Conservation (phyloP, 2,797 vertebrate genomes). For the Microctenopoma steveboyesi region DNA sequence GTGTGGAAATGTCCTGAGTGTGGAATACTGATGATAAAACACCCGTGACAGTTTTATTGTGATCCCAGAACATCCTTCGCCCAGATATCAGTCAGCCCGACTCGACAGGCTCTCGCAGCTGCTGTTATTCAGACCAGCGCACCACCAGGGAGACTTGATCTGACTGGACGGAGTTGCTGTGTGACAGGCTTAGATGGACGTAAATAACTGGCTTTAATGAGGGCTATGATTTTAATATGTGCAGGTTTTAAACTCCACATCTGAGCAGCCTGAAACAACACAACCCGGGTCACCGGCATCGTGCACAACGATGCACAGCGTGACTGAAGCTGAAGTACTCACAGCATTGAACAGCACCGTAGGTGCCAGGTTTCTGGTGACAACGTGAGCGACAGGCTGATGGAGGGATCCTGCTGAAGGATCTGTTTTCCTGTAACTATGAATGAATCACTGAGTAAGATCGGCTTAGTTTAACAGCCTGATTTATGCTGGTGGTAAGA, state of each 20-base stretch:
- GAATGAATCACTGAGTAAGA: slow-evolving; percentile 6
- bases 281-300: slow-evolving; percentile 53
- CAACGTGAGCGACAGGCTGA: slow-evolving; percentile 15
- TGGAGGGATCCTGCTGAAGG: slow-evolving; percentile 5
- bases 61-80: slow-evolving; percentile 66
- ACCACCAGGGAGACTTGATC: slow-evolving; percentile 65
- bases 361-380: slow-evolving; percentile 14
- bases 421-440: slow-evolving; percentile 6
- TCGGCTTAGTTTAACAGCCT: no score
- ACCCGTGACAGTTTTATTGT: slow-evolving; percentile 79
- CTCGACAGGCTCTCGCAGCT: slow-evolving; percentile 65
- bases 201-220: slow-evolving; percentile 82
- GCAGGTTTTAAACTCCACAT: slow-evolving; percentile 56
- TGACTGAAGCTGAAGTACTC: background rate
- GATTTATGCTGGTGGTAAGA: no score
- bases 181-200: slow-evolving; percentile 45
- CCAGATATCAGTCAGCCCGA: slow-evolving; percentile 60
- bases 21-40: slow-evolving; percentile 71
- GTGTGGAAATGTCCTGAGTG: slow-evolving; percentile 64
- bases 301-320: background rate
- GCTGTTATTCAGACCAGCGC: slow-evolving; percentile 73
- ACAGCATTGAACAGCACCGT: background rate
- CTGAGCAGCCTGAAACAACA: slow-evolving; percentile 61
- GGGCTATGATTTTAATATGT: slow-evolving; percentile 69
- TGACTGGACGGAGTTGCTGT: slow-evolving; percentile 32